Evolutionary conservation across 2,888 invertebrate species (phyloP), one percentile per base, ranked within the genome.

Genomic region (Eupsilia transversa): DNA sequence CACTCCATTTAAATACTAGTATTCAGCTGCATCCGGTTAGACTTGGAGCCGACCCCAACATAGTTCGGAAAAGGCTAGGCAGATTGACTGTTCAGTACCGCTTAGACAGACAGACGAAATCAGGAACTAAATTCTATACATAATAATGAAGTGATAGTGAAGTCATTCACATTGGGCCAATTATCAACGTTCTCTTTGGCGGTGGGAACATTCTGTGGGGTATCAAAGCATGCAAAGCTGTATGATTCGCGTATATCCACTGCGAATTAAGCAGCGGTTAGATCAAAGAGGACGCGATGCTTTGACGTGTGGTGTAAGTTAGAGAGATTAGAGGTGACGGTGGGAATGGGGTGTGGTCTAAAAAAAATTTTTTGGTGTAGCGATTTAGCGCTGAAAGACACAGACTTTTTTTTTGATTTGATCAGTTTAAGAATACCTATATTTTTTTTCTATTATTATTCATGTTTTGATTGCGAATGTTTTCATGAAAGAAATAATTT

Each of bases 201-300:
- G 77, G 82, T 85, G 82, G 83, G 89, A 89, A 87, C 80, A 65
- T 64, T 67, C 66, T 63, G 73, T 54, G 77, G 83, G 77, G 69
- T 79, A 81, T 85, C 77, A 80, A 84, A 86, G 84, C 88, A 86
- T 89, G 88, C 87, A 89, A 88, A 91, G 86, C 80, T 85, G 85
- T 88, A 88, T 84, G 81, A 83, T 91, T 90, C 79, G 89, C 87
- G 80, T 80, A 80, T 82, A 88, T 82, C 82, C 89, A 88, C 86
- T 87, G 84, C 86, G 82, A 88, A 87, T 88, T 87, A 89, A 89
- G 87, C 85, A 82, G 85, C 88, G 88, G 87, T 67, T 74, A 85
- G 86, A 91, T 91, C 88, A 90, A 91, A 89, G 89, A 71, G 68
- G 72, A 74, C 84, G 83, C 77, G 33, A 35, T 64, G 70, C 70